Percentiles rank a stretch among this genome's conserved stretches.
Conservation (phyloP, 2,888 invertebrate species). For the Fragum sueziense region DNA sequence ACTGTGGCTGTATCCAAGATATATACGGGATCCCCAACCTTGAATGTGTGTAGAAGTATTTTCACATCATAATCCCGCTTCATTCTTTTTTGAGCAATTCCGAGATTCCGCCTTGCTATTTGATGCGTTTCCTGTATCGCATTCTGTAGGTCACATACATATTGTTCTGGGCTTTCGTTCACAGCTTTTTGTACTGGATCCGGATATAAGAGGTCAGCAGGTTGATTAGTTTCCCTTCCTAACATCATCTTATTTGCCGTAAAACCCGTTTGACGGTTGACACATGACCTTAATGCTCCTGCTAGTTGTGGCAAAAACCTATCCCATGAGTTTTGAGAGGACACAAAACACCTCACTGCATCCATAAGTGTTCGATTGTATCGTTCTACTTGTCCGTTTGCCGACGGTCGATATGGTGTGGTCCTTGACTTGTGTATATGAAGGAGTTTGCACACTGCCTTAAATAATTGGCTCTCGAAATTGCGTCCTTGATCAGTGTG, state of each 20-base stretch:
- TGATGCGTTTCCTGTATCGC: constrained; percentile 13
- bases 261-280: constrained; percentile 5
- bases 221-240: constrained; percentile 17
- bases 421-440: constrained; percentile 31
- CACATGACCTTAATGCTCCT: constrained; percentile 13
- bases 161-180: constrained; percentile 6
- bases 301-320: constrained; percentile 4
- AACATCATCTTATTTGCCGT: constrained; percentile 18
- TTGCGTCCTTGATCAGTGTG: constrained; percentile 18
- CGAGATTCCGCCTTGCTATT: constrained; percentile 4
- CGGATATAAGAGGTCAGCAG: constrained; percentile 24
- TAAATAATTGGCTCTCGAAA: constrained; percentile 16
- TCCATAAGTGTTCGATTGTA: constrained; percentile 21
- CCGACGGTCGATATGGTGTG: constrained; percentile 32
- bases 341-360: constrained; percentile 10
- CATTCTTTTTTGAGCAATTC: constrained; percentile 13
- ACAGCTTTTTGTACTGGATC: not conserved
- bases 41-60: constrained; percentile 19
- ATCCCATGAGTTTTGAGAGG: constrained; percentile 2
- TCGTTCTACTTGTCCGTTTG: constrained; percentile 23
- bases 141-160: not conserved
- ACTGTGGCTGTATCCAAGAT: constrained; percentile 6
- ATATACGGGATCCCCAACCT: constrained; percentile 48
- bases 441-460: constrained; percentile 16
- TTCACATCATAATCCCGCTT: constrained; percentile 42